Evolutionary conservation across 1,140 invertebrate genomes (phyloP).

Genomic region (Lordiphosa clarofinis): DNA sequence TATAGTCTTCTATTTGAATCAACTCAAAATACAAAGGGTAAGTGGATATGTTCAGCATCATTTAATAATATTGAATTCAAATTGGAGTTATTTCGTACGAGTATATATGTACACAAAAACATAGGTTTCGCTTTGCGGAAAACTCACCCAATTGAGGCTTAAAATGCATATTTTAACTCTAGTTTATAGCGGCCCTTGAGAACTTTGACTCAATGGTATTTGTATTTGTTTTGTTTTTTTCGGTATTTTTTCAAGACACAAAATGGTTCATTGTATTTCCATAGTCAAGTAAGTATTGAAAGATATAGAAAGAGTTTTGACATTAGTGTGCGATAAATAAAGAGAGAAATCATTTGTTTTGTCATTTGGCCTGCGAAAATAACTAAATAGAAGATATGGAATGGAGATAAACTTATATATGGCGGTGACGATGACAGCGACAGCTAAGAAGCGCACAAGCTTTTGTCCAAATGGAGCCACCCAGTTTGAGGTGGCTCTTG

Average conservation of each 20-base stretch:
- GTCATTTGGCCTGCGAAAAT: constrained; percentile 14
- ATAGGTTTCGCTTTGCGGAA: constrained; percentile 34
- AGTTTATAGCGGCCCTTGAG: constrained; percentile 69
- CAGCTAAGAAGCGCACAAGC: constrained; percentile 42
- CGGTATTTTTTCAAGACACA: constrained; percentile 50
- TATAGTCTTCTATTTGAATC: too few relatives aligned
- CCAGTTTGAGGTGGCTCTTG: constrained; percentile 25
- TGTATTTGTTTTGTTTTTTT: constrained; percentile 29
- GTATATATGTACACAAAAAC: constrained; percentile 58
- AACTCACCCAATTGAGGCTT: constrained; percentile 75
- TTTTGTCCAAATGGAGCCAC: neutral
- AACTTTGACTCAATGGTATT: constrained; percentile 72
- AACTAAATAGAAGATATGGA: constrained; percentile 14
- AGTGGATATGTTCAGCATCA: too few relatives aligned
- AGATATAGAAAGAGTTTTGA: constrained; percentile 74
- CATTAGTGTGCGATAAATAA: constrained; percentile 68
- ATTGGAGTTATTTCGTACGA: constrained; percentile 15
- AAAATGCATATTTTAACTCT: constrained; percentile 65
- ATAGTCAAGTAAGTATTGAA: constrained; percentile 55
- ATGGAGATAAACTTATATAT: neutral
- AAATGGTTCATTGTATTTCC: constrained; percentile 45
- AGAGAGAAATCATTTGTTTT: constrained; percentile 19
- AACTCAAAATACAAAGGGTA: too few relatives aligned
- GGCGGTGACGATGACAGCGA: constrained; percentile 1
- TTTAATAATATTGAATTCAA: constrained; percentile 17